These are phyloP conservation scores for Rhipidura dahli DNA, from an alignment of 2,113 vertebrate species.

Conservation along the genomic window DNA sequence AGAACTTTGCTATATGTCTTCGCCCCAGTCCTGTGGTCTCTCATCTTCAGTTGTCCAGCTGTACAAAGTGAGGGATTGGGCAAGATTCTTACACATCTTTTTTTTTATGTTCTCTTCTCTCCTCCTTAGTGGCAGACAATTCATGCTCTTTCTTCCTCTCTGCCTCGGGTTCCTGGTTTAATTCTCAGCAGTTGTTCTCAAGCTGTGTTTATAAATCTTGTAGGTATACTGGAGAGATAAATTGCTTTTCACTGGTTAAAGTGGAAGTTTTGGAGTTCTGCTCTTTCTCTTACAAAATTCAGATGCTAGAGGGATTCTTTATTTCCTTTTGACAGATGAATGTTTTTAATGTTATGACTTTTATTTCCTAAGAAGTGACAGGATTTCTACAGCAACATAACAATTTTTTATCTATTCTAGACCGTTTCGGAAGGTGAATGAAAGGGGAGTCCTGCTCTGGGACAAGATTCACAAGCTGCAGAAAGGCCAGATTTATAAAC, in stretches of 20 bases:
- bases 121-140: not conserved
- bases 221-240: not conserved
- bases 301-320: not conserved
- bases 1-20: accelerated
- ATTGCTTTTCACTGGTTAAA: not conserved
- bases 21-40: not conserved
- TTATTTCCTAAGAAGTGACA: not conserved
- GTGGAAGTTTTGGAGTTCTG: not conserved
- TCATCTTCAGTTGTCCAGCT: not conserved
- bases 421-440: slow-evolving; percentile 92
- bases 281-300: not conserved
- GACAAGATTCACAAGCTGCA: slow-evolving; percentile 93
- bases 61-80: not conserved
- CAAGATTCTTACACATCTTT: not conserved
- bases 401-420: slow-evolving; percentile 55
- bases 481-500: slow-evolving; percentile 97
- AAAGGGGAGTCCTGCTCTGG: slow-evolving; percentile 92
- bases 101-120: not conserved
- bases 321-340: not conserved
- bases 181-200: not conserved
- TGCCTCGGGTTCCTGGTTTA: not conserved
- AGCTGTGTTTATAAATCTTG: accelerated
- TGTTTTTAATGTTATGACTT: not conserved
- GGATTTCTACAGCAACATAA: not conserved
- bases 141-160: not conserved